A percentile compares a stretch with the other conserved stretches of the same genome.
Evolutionary conservation across 2,888 invertebrate genomes (phyloP).

Genomic region (Brachyopa scutellaris): DNA sequence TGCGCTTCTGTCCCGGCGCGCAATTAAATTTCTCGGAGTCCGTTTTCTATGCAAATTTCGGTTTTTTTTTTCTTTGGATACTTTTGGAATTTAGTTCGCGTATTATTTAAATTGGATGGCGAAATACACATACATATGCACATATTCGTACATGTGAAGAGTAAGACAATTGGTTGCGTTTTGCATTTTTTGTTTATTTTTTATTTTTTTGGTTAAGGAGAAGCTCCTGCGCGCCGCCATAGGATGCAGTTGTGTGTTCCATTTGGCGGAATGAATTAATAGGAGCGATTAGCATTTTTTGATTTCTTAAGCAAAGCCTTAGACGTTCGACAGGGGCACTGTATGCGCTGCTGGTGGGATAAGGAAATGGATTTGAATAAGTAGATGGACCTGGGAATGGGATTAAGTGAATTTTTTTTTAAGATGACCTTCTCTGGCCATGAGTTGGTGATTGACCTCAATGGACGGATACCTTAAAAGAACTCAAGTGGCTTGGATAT

Average conservation of each 20-base stretch:
- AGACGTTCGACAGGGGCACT: background rate
- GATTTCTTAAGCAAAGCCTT: slow-evolving; percentile 30
- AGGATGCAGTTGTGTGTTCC: slow-evolving; percentile 33
- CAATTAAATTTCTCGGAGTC: slow-evolving; percentile 67
- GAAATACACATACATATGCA: background rate
- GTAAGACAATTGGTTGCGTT: background rate
- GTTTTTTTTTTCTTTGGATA: slow-evolving; percentile 14
- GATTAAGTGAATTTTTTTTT: slow-evolving; percentile 20
- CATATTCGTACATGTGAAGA: background rate
- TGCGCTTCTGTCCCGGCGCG: slow-evolving; percentile 43
- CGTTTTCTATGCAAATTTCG: slow-evolving; percentile 70
- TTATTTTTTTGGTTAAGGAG: background rate
- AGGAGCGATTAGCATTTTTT: slow-evolving; percentile 66
- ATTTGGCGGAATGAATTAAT: slow-evolving; percentile 68
- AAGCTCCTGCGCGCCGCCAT: background rate
- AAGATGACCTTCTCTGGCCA: slow-evolving; percentile 41
- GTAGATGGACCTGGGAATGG: slow-evolving; percentile 48
- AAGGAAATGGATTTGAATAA: slow-evolving; percentile 54
- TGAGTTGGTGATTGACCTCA: slow-evolving; percentile 52
- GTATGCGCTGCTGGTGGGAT: background rate
- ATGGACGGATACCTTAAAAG: slow-evolving; percentile 16
- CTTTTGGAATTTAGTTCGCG: slow-evolving; percentile 63
- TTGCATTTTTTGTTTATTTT: background rate
- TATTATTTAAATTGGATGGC: slow-evolving; percentile 65
- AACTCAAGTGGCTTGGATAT: no score